Percentiles rank a stretch among this genome's conserved stretches.
These are phyloP conservation scores for Andrena camellia DNA, from an alignment of 2,888 invertebrate genomes.

Conservation along the genomic window DNA sequence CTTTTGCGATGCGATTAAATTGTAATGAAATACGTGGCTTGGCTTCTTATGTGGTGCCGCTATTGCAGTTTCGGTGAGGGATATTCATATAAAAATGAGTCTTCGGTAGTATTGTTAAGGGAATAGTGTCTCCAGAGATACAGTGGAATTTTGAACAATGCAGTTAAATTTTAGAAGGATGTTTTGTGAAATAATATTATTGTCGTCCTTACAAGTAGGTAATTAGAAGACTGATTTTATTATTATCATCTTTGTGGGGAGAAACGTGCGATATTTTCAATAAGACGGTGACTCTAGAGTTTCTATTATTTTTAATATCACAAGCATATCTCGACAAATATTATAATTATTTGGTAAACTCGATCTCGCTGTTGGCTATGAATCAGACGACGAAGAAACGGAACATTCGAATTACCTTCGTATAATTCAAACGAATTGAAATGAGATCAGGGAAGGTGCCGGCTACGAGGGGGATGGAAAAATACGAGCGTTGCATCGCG, in stretches of 20 bases:
- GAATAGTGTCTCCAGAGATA: too few relatives aligned
- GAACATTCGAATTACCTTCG: conserved; percentile 6
- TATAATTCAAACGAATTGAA: conserved; percentile 51
- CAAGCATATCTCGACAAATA: too few relatives aligned
- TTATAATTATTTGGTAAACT: neutral
- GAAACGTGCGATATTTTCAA: neutral
- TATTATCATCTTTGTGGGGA: neutral
- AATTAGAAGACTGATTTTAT: neutral
- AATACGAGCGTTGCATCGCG: conserved; percentile 19
- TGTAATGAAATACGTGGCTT: neutral
- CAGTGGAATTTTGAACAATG: too few relatives aligned
- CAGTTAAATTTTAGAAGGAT: too few relatives aligned
- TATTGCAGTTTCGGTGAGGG: too few relatives aligned
- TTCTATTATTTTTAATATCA: neutral
- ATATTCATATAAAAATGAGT: too few relatives aligned
- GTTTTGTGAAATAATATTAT: too few relatives aligned
- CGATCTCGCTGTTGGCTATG: neutral
- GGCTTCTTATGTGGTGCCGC: too few relatives aligned
- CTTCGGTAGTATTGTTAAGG: too few relatives aligned
- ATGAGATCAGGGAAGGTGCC: neutral
- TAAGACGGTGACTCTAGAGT: neutral
- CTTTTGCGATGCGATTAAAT: neutral
- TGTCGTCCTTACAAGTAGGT: too few relatives aligned
- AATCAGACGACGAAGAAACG: too few relatives aligned
- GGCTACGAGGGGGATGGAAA: conserved; percentile 19